Percentiles rank a stretch among this genome's conserved stretches.
Evolutionary conservation across 2,113 vertebrate genomes (phyloP).

Genomic region (Raphicerus campestris): DNA sequence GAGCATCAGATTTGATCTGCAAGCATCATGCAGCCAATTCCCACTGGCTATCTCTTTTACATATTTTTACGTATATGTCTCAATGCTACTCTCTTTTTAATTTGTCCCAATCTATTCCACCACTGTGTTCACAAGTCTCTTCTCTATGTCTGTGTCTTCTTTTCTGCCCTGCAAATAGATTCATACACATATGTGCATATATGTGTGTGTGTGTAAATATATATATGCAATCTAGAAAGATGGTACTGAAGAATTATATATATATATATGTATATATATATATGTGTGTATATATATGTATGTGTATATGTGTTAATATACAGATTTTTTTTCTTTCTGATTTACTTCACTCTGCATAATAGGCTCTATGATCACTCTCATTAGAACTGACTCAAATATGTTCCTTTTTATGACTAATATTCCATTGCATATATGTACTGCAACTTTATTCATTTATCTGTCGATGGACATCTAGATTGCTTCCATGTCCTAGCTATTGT

Average conservation of each 20-base stretch:
- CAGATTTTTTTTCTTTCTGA: not conserved
- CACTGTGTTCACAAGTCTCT: not conserved
- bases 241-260: not conserved
- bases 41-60: not conserved
- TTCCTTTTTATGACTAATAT: not conserved
- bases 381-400: not conserved
- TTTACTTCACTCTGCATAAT: not conserved
- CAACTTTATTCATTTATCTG: not conserved
- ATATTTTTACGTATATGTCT: not conserved
- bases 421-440: not conserved
- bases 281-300: accelerated
- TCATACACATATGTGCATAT: not conserved
- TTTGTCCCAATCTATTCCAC: not conserved
- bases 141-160: not conserved
- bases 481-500: not conserved
- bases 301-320: not conserved
- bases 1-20: not conserved
- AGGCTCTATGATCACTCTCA: not conserved
- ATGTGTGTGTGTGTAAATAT: not conserved
- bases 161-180: not conserved
- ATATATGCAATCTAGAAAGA: not conserved
- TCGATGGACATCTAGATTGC: not conserved
- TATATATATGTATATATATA: accelerated
- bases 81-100: not conserved
- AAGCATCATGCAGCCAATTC: not conserved